Percentiles rank a stretch among this genome's conserved stretches.
These are phyloP conservation scores for Microcebus ravelobensis DNA, from an alignment of 2,113 vertebrate species.

Conservation along the genomic window DNA sequence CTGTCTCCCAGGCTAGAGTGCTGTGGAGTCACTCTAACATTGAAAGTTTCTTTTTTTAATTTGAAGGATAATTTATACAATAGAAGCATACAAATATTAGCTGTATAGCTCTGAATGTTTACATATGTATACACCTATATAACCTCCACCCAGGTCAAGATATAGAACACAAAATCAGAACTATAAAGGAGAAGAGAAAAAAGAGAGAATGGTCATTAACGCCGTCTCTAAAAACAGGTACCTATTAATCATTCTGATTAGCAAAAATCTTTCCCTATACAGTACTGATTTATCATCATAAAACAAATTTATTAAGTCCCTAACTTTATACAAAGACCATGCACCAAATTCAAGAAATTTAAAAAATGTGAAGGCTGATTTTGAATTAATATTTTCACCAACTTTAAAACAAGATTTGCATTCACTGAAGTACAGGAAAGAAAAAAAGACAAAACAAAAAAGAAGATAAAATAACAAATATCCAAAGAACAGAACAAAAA, in stretches of 20 bases:
- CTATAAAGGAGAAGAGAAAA: neutral
- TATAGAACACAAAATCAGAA: neutral
- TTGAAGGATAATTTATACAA: neutral
- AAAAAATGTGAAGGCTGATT: neutral
- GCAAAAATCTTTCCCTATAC: neutral
- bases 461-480: conserved; percentile 21
- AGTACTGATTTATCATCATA: neutral
- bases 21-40: too few species aligned
- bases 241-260: neutral
- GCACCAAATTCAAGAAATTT: neutral
- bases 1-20: too few species aligned
- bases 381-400: conserved; percentile 25
- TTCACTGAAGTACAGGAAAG: neutral
- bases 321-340: neutral
- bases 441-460: neutral
- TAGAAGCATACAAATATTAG: neutral
- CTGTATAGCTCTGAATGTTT: neutral
- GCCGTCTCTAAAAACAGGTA: neutral
- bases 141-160: neutral
- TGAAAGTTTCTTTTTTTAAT: neutral
- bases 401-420: neutral
- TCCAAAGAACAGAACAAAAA: conserved; percentile 21
- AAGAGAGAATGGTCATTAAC: neutral
- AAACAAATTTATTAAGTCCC: neutral
- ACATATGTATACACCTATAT: neutral